Percentiles rank a stretch among this genome's conserved stretches.
These are phyloP conservation scores for Caenorhabditis plicata DNA, from an alignment of 2,888 invertebrate species.

Conservation along the genomic window DNA sequence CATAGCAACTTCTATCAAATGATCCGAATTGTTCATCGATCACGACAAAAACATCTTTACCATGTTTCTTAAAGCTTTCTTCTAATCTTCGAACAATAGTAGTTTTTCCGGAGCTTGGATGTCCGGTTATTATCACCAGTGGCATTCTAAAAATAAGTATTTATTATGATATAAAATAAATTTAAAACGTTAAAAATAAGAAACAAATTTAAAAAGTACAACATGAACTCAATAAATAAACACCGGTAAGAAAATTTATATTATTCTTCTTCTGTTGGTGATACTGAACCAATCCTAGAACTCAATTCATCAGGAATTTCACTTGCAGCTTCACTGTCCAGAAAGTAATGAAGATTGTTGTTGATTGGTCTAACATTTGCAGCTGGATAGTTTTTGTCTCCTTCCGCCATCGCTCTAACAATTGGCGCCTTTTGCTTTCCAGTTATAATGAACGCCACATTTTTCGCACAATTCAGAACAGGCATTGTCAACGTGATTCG, in stretches of 20 bases:
- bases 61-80: conserved; percentile 9
- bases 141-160: conserved; percentile 45
- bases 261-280: conserved; percentile 2
- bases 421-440: conserved; percentile 87
- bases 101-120: conserved; percentile 58
- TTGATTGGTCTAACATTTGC: conserved; percentile 29
- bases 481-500: conserved; percentile 89
- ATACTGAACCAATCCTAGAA: conserved; percentile 1
- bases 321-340: conserved; percentile 32
- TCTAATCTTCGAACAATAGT: conserved; percentile 51
- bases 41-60: conserved; percentile 35
- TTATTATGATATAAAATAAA: neutral
- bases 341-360: conserved; percentile 23
- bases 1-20: conserved; percentile 35
- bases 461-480: conserved; percentile 80
- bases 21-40: conserved; percentile 40
- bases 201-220: neutral
- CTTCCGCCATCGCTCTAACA: conserved; percentile 73
- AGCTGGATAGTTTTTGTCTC: conserved; percentile 19
- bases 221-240: neutral
- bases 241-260: neutral
- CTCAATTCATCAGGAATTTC: conserved; percentile 3
- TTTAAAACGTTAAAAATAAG: neutral
- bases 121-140: conserved; percentile 59
- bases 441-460: conserved; percentile 81